Percentiles rank a stretch among this genome's conserved stretches.
phyloP scores from a whole-genome alignment of 2,113 vertebrate species.

The Myotis brandtii region DNA sequence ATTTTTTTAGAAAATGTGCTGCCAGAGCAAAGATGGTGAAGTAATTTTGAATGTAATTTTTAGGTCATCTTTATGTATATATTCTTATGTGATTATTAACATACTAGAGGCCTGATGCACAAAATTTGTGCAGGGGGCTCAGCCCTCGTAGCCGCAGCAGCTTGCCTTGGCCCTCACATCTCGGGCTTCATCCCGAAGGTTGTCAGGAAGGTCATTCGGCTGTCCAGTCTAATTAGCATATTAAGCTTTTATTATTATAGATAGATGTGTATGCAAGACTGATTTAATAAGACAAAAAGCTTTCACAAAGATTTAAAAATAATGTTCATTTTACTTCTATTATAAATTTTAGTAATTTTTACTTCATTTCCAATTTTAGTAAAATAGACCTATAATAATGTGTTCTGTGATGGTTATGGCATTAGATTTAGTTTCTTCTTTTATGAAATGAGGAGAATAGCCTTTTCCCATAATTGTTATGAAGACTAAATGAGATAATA shows the following conservation, averaged over 20 bases:
- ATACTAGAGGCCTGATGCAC: too few species aligned
- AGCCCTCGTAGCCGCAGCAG: too few species aligned
- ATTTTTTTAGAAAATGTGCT: background rate
- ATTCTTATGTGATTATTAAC: too few species aligned
- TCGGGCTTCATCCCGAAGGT: too few species aligned
- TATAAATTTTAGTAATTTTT: slow-evolving; percentile 43
- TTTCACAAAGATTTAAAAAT: slow-evolving; percentile 46
- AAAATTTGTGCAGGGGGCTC: too few species aligned
- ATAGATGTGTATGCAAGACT: background rate
- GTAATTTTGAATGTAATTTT: slow-evolving; percentile 20
- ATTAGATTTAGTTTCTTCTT: slow-evolving; percentile 30
- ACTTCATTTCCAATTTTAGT: slow-evolving; percentile 23
- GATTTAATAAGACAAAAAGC: slow-evolving; percentile 1
- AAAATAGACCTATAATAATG: background rate
- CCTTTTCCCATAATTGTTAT: background rate
- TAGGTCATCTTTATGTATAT: background rate
- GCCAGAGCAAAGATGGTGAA: background rate
- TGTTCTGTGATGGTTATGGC: background rate
- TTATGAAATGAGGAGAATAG: slow-evolving; percentile 8
- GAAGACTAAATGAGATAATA: background rate
- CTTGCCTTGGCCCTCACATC: too few species aligned
- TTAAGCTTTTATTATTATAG: too few species aligned
- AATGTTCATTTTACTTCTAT: slow-evolving; percentile 43
- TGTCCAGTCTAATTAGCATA: too few species aligned
- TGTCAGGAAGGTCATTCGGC: too few species aligned